These are phyloP conservation scores for Rallus limicola DNA, from an alignment of 2,113 vertebrate genomes.

Conservation along the genomic window DNA sequence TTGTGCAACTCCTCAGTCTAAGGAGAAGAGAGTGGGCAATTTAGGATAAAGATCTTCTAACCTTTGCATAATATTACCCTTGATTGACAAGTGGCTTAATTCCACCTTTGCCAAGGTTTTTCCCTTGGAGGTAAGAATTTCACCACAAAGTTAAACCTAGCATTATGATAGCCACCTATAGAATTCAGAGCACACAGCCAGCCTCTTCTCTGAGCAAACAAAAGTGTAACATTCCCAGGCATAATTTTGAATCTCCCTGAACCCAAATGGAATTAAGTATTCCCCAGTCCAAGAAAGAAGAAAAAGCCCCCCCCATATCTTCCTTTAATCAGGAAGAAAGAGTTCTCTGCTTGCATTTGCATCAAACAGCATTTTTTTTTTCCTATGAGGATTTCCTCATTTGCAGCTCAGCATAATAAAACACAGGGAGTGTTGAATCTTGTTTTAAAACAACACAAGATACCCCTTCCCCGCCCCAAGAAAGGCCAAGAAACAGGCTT, in stretches of 20 bases:
- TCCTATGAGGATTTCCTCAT: neutral
- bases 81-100: neutral
- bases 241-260: neutral
- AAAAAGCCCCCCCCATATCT: neutral
- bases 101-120: conserved; percentile 16
- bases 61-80: neutral
- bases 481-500: conserved; percentile 12
- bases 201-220: conserved; percentile 51
- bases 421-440: neutral
- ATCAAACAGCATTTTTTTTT: neutral
- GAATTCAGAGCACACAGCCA: conserved; percentile 68
- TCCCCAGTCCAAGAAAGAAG: conserved; percentile 17
- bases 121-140: neutral
- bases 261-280: neutral
- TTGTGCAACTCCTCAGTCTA: neutral
- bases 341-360: neutral
- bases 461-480: neutral
- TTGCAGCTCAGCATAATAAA: conserved; percentile 35
- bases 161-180: conserved; percentile 53
- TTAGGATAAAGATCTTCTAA: neutral
- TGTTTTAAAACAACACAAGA: conserved; percentile 30
- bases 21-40: conserved; percentile 59
- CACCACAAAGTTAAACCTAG: neutral
- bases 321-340: neutral
- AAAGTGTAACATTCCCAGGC: neutral